A percentile compares a stretch with the other conserved stretches of the same genome.
Evolutionary conservation across 1,140 invertebrate genomes (phyloP).

Genomic region (Papilio polyxenes): DNA sequence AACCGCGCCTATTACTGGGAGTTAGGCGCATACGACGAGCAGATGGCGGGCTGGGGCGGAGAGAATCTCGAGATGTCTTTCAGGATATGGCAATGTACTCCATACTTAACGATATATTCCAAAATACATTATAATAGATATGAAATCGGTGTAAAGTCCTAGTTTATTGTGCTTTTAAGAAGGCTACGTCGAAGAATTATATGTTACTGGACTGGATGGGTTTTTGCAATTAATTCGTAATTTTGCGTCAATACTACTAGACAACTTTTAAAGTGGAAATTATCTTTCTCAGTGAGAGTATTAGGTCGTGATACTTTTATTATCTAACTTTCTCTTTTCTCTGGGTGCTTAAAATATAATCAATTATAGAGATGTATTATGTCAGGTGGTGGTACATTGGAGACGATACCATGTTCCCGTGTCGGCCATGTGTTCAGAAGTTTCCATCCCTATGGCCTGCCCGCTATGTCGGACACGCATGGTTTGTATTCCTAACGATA

Average conservation of each 20-base stretch:
- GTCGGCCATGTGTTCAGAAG: constrained; percentile 97
- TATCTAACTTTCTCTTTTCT: too few relatives aligned
- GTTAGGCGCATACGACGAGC: constrained; percentile 96
- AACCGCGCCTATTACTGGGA: constrained; percentile 96
- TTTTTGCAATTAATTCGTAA: too few relatives aligned
- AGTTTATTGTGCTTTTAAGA: too few relatives aligned
- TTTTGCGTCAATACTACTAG: too few relatives aligned
- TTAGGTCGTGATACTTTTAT: too few relatives aligned
- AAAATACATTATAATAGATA: too few relatives aligned
- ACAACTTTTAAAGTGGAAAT: too few relatives aligned
- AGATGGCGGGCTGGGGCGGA: constrained; percentile 96
- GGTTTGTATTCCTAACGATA: constrained; percentile 50
- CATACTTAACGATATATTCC: constrained; percentile 27
- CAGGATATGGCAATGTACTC: constrained; percentile 89
- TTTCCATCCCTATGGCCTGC: constrained; percentile 97
- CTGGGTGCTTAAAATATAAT: not conserved
- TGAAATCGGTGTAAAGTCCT: too few relatives aligned
- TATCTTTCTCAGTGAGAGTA: too few relatives aligned
- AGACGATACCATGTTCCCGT: constrained; percentile 93
- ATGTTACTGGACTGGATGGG: too few relatives aligned
- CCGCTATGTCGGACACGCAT: constrained; percentile 92
- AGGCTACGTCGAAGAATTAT: too few relatives aligned
- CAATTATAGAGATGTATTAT: not conserved
- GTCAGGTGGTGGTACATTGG: constrained; percentile 94
- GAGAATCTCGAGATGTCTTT: constrained; percentile 99